Conservation (phyloP, 2,797 vertebrate genomes). For the Aeoliscus strigatus region DNA sequence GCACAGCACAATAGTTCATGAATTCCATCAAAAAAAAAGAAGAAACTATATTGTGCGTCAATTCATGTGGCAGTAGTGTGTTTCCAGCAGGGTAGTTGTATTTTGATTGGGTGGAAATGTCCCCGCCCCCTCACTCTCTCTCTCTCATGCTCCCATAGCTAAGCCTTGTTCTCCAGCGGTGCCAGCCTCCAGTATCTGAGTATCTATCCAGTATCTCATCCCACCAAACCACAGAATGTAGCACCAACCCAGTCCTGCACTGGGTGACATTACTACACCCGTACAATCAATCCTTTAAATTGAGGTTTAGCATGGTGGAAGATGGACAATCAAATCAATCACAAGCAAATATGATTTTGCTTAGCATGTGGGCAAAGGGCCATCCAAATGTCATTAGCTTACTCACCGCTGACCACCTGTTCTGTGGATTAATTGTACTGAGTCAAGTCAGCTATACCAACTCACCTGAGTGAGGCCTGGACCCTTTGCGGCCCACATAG, state of each 20-base stretch:
- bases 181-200: slow-evolving; percentile 66
- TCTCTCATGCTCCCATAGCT: slow-evolving; percentile 32
- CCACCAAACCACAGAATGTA: slow-evolving; percentile 55
- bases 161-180: slow-evolving; percentile 64
- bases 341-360: too few relatives aligned
- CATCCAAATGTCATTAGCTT: slow-evolving; percentile 28
- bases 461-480: slow-evolving; percentile 54
- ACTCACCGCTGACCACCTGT: slow-evolving; percentile 34
- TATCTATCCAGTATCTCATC: too few relatives aligned
- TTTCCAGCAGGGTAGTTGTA: slow-evolving; percentile 38
- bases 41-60: slow-evolving; percentile 8
- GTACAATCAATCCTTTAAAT: slow-evolving; percentile 52
- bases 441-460: slow-evolving; percentile 57
- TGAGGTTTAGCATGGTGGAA: slow-evolving; percentile 47
- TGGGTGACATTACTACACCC: slow-evolving; percentile 68
- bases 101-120: slow-evolving; percentile 40
- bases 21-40: too few relatives aligned
- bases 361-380: too few relatives aligned
- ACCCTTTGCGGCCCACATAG: slow-evolving; percentile 52
- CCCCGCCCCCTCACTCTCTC: slow-evolving; percentile 2
- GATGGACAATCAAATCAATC: slow-evolving; percentile 21
- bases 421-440: slow-evolving; percentile 32
- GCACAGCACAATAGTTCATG: slow-evolving; percentile 51
- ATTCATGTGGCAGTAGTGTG: slow-evolving; percentile 30
- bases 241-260: slow-evolving; percentile 53